Evolutionary conservation across 2,797 vertebrate species (phyloP).

Genomic region (Eidolon dupreanum): DNA sequence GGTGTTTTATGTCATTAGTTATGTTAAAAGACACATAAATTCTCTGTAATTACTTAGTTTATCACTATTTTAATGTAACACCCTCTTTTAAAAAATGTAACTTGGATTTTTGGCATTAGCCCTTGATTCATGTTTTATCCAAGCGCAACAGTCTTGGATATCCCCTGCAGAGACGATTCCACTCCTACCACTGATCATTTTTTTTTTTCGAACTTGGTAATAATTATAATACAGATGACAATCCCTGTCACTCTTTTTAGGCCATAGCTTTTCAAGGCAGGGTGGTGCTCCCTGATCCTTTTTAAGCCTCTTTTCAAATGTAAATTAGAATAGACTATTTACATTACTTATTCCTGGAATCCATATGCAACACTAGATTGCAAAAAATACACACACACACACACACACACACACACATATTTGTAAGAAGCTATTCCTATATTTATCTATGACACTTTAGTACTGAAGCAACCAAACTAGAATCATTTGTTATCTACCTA

Average conservation of each 20-base stretch:
- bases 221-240: conserved; percentile 73
- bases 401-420: neutral
- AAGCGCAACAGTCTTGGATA: neutral
- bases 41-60: conserved; percentile 79
- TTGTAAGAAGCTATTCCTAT: conserved; percentile 61
- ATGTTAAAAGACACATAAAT: conserved; percentile 79
- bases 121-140: conserved; percentile 64
- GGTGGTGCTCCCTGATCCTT: conserved; percentile 69
- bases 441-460: conserved; percentile 71
- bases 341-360: conserved; percentile 70
- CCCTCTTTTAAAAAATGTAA: conserved; percentile 74
- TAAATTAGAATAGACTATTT: conserved; percentile 77
- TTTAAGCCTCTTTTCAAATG: conserved; percentile 80
- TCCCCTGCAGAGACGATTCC: conserved; percentile 64
- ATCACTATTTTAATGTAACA: conserved; percentile 71
- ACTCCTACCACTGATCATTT: conserved; percentile 51
- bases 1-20: conserved; percentile 79
- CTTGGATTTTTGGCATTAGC: conserved; percentile 73
- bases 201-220: conserved; percentile 6
- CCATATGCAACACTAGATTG: conserved; percentile 76
- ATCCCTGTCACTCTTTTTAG: conserved; percentile 69
- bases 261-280: conserved; percentile 62
- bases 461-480: conserved; percentile 41
- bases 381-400: conserved; percentile 29
- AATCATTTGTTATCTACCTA: conserved; percentile 65